A percentile compares a stretch with the other conserved stretches of the same genome.
Conservation (phyloP, 2,113 vertebrate species). For the Tyrannus savana region DNA sequence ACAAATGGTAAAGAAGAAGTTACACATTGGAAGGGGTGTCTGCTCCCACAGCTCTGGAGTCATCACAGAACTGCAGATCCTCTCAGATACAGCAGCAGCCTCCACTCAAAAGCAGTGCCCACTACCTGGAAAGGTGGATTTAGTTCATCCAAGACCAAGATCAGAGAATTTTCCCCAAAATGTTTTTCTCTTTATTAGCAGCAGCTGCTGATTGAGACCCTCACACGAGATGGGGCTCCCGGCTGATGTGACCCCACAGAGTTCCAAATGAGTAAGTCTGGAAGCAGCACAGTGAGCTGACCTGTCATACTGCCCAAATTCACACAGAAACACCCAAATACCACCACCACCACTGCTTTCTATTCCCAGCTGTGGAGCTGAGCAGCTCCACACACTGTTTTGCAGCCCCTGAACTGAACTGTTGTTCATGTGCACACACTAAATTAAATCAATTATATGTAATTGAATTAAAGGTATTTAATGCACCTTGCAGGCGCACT, state of each 20-base stretch:
- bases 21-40: not conserved
- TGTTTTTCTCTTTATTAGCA: not conserved
- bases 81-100: not conserved
- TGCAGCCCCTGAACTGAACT: not conserved
- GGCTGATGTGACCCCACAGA: not conserved
- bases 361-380: not conserved
- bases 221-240: fast-evolving
- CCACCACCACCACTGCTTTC: not conserved
- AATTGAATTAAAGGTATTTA: not conserved
- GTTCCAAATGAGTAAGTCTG: not conserved
- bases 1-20: not conserved
- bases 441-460: not conserved
- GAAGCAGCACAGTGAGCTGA: not conserved
- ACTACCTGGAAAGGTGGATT: not conserved
- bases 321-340: not conserved
- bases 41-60: not conserved
- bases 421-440: not conserved
- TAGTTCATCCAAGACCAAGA: not conserved
- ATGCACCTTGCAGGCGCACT: not conserved
- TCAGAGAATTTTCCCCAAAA: not conserved
- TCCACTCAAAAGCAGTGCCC: not conserved
- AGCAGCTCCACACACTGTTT: not conserved
- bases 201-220: not conserved
- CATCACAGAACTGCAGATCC: not conserved
- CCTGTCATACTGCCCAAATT: not conserved